Percentiles rank a stretch among this genome's conserved stretches.
phyloP scores from a whole-genome alignment of 2,888 invertebrate genomes.

The Coenonympha glycerion region DNA sequence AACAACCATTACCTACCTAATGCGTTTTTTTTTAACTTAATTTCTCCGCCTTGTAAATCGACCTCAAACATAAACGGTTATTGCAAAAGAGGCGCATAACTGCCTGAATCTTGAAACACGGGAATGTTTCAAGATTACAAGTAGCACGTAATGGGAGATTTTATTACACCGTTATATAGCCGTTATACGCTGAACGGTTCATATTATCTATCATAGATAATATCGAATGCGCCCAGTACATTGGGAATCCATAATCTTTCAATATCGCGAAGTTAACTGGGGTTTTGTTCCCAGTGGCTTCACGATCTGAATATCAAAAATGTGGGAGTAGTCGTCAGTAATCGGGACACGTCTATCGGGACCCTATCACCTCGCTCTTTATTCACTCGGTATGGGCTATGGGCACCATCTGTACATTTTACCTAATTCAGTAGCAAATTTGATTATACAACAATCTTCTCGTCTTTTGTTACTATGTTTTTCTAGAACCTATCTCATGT shows the following conservation, averaged over 20 bases:
- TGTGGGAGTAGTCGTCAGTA: constrained; percentile 71
- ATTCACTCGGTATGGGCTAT: constrained; percentile 71
- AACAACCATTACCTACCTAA: not conserved
- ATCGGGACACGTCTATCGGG: constrained; percentile 71
- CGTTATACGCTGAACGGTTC: not conserved
- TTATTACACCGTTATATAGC: not conserved
- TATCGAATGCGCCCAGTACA: constrained; percentile 42
- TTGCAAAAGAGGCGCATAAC: not conserved
- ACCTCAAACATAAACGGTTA: not conserved
- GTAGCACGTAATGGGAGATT: not conserved
- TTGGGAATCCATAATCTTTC: constrained; percentile 74
- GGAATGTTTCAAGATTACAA: not conserved
- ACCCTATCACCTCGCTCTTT: constrained; percentile 75
- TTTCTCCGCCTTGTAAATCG: not conserved
- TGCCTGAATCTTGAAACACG: not conserved
- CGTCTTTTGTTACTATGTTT: not conserved
- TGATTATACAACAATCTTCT: constrained; percentile 3
- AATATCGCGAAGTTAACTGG: constrained; percentile 70
- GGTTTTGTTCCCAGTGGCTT: constrained; percentile 71
- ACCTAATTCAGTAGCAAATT: constrained; percentile 67
- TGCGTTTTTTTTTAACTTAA: not conserved
- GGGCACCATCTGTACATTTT: constrained; percentile 71
- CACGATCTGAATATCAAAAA: constrained; percentile 75
- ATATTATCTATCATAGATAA: constrained; percentile 8
- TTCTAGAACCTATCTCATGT: not conserved